Percentiles rank a stretch among this genome's conserved stretches.
Evolutionary conservation across 2,113 vertebrate genomes (phyloP).

Genomic region (Hippocampus abdominalis): DNA sequence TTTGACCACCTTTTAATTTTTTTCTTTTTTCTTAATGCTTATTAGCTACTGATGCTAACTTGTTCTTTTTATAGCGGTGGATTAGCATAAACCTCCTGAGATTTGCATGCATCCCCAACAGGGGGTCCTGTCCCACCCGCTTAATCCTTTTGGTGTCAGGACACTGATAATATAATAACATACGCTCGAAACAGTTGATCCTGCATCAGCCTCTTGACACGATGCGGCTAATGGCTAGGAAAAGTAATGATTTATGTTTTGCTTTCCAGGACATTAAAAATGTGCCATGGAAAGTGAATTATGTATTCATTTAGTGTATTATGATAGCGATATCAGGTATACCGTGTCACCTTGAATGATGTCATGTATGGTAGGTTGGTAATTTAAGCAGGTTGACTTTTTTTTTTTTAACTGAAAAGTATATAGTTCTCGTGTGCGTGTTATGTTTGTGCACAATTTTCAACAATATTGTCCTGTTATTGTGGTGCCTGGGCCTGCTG

Average conservation of each 20-base stretch:
- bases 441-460: slow-evolving; percentile 46
- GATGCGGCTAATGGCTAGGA: slow-evolving; percentile 31
- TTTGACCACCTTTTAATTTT: too few relatives aligned
- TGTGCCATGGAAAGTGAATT: too few relatives aligned
- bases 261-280: not conserved
- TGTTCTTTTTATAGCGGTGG: slow-evolving; percentile 43
- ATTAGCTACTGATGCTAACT: slow-evolving; percentile 37
- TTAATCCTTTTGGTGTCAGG: slow-evolving; percentile 42
- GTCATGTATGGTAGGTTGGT: too few relatives aligned
- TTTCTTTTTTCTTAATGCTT: slow-evolving; percentile 6
- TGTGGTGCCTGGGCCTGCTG: slow-evolving; percentile 38
- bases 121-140: slow-evolving; percentile 29
- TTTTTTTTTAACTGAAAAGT: too few relatives aligned
- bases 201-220: slow-evolving; percentile 11
- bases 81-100: slow-evolving; percentile 41
- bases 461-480: slow-evolving; percentile 50
- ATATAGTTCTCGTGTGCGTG: slow-evolving; percentile 6
- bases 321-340: too few relatives aligned
- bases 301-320: too few relatives aligned
- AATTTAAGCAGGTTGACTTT: too few relatives aligned
- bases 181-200: slow-evolving; percentile 25
- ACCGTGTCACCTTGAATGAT: too few relatives aligned
- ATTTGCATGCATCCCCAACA: slow-evolving; percentile 11
- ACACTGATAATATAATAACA: not conserved
- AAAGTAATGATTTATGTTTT: slow-evolving; percentile 6